Evolutionary conservation across 2,888 invertebrate species (phyloP).

Genomic region (Drosophila lutescens): DNA sequence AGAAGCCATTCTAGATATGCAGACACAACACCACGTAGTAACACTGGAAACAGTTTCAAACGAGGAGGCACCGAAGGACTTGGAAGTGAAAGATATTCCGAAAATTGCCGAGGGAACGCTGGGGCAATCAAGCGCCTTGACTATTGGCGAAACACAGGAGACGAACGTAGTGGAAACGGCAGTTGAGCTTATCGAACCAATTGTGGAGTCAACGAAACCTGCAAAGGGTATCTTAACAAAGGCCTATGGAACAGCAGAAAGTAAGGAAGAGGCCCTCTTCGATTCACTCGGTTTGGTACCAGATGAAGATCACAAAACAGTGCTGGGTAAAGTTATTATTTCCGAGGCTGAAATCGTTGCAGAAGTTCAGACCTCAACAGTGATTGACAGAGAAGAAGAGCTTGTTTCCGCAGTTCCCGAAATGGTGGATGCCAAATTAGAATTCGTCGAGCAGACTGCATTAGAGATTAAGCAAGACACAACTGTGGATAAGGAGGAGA

Average conservation of each 20-base stretch:
- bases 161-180: constrained; percentile 48
- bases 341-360: constrained; percentile 86
- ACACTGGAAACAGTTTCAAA: constrained; percentile 85
- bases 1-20: constrained; percentile 87
- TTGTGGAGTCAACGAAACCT: constrained; percentile 86
- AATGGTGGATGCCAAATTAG: constrained; percentile 45
- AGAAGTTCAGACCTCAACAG: constrained; percentile 86
- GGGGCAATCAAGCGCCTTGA: constrained; percentile 39
- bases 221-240: constrained; percentile 85
- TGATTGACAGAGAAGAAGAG: constrained; percentile 88
- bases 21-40: constrained; percentile 87
- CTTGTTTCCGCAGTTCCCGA: constrained; percentile 39
- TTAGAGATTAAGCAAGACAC: constrained; percentile 87
- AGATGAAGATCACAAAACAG: constrained; percentile 57
- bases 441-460: constrained; percentile 85
- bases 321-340: constrained; percentile 86
- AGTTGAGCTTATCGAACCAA: constrained; percentile 38
- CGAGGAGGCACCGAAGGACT: constrained; percentile 50
- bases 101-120: constrained; percentile 43
- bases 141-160: constrained; percentile 57
- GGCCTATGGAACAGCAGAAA: constrained; percentile 86
- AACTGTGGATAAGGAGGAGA: constrained; percentile 88
- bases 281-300: constrained; percentile 84
- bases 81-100: constrained; percentile 14
- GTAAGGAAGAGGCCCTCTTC: constrained; percentile 87